Evolutionary conservation across 1,140 invertebrate species (phyloP), one percentile per base, ranked within the genome.

Genomic region (Cepaea nemoralis): DNA sequence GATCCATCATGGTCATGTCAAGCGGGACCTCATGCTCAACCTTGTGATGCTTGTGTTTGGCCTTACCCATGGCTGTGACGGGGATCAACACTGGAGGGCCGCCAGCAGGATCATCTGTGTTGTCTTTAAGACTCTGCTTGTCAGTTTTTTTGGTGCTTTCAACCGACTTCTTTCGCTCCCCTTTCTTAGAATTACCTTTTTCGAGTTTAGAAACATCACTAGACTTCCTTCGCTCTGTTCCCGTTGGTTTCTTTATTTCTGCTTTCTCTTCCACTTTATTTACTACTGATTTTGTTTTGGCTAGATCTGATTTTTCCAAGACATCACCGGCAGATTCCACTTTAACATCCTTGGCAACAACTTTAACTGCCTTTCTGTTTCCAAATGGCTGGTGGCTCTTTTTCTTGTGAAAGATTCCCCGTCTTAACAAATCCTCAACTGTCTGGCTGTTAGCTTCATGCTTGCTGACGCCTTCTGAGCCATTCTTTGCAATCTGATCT

Each of bases 1-100:
- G 67, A 59, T 86, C 85, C 19, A 76, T 85, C 78, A 85, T 82
- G 12, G 82, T 83, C 42, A 77, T 82, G 69, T 86, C 85, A 3
- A 83, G 67, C 8, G 79, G 75, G 33, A 50, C 42, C 19, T 80
- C 77, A 71, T 80, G 77, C 66, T 86, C 85, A 12, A 76, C 42
- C 39, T 80, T 81, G 73, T 83, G 75, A 50, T 81, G 83, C 40
- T 83, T 83, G 71, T 78, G 79, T 50, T 81, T 83, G 33, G 39
- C 40, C 78, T 81, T 48, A 37, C 70, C 24, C 45, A 31, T 14
- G 31, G 66, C 39, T 33, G 16, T 48, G 8, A 66, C 77, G 19
- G 77, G 37, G 1, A 67, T 66, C 55, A 78, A 31, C 31, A 33
- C 8, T n/a, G 77, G 77, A 5, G 66, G 66, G 12, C 14, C 77